Conservation (phyloP, 37 sponge, comb jelly and placozoan genomes). For the Cliona cf. orientalis region DNA sequence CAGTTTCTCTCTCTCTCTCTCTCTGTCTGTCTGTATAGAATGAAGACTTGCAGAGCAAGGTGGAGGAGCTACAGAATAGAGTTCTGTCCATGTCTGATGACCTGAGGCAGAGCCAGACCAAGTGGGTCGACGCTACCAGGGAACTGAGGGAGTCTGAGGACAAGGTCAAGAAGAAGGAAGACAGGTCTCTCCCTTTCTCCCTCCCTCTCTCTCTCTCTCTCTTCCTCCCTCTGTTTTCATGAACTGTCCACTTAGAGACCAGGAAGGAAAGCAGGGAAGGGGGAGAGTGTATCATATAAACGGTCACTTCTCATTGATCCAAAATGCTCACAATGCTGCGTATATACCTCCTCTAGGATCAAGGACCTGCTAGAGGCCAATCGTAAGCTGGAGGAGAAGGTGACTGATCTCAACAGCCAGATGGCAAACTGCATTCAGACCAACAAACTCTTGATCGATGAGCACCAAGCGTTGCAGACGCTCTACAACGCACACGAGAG, state of each 20-base stretch:
- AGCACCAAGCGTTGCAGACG: constrained; percentile 68
- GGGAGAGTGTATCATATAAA: background rate
- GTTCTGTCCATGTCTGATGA: constrained; percentile 48
- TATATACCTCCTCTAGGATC: background rate
- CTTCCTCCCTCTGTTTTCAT: constrained; percentile 2
- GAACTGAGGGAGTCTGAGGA: constrained; percentile 24
- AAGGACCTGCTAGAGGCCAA: background rate
- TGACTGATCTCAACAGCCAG: background rate
- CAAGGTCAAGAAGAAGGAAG: background rate
- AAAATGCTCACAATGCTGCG: background rate
- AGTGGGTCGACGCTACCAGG: constrained; percentile 5
- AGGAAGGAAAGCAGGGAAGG: background rate
- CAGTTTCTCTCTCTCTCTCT: background rate
- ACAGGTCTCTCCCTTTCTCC: constrained; percentile 2
- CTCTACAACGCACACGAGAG: constrained; percentile 59
- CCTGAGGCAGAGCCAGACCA: constrained; percentile 52
- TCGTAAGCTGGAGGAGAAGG: constrained; percentile 32
- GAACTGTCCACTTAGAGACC: background rate
- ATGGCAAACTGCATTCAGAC: background rate
- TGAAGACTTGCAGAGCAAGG: background rate
- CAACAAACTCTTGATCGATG: constrained; percentile 58
- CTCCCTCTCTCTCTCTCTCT: constrained; percentile 3
- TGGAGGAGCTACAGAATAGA: constrained; percentile 42
- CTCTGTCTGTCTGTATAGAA: background rate
- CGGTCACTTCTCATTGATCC: background rate